Percentiles rank a stretch among this genome's conserved stretches.
Evolutionary conservation across 2,113 vertebrate genomes (phyloP).

Genomic region (Cochlearius cochlearius): DNA sequence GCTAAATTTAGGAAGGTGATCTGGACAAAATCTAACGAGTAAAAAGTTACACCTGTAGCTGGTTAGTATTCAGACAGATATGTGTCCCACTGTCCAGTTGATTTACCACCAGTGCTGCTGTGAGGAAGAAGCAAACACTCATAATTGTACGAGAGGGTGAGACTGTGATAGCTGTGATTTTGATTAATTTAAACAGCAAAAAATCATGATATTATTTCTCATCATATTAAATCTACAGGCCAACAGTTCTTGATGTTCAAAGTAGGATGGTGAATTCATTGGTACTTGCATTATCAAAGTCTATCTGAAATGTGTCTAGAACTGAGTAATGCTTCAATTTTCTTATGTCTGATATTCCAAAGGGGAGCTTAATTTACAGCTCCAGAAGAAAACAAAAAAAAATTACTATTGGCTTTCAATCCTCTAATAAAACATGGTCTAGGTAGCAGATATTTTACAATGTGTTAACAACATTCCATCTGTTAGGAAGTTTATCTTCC

Average conservation of each 20-base stretch:
- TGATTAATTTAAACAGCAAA: not conserved
- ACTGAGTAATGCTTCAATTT: not conserved
- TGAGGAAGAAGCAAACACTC: not conserved
- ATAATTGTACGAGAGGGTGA: not conserved
- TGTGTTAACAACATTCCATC: not conserved
- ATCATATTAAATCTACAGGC: not conserved
- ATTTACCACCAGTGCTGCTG: not conserved
- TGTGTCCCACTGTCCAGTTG: not conserved
- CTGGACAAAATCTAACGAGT: not conserved
- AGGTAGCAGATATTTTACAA: not conserved
- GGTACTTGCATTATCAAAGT: not conserved
- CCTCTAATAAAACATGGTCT: not conserved
- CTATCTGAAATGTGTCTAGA: not conserved
- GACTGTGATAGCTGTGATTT: not conserved
- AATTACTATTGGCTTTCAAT: not conserved
- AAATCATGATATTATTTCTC: rapidly evolving
- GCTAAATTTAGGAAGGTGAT: not conserved
- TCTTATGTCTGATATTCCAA: not conserved
- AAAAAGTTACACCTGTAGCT: not conserved
- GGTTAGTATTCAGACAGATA: not conserved
- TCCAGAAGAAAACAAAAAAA: not conserved
- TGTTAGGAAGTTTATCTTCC: not conserved
- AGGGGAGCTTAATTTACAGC: not conserved
- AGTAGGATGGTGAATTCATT: not conserved
- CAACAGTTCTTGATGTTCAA: not conserved